phyloP scores from a whole-genome alignment of 2,888 invertebrate species.

The Onthophagus sagittarius region DNA sequence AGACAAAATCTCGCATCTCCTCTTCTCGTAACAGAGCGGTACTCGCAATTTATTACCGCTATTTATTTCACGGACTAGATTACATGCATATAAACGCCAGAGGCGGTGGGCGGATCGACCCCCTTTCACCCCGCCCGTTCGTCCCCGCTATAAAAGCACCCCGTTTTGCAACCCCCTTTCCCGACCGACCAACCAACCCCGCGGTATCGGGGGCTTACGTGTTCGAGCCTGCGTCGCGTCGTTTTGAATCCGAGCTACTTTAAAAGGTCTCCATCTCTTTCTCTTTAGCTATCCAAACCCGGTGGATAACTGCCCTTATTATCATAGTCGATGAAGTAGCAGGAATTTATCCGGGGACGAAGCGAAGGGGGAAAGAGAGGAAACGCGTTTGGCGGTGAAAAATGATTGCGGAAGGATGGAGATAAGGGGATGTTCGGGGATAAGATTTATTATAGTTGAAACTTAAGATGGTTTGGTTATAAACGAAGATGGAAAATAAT shows the following conservation, averaged over 20 bases:
- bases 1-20: no score
- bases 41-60: conserved; percentile 63
- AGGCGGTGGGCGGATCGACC: conserved; percentile 29
- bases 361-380: background rate
- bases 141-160: background rate
- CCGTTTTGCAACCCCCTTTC: conserved; percentile 16
- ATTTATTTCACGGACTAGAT: conserved; percentile 57
- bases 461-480: background rate
- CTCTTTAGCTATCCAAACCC: no score
- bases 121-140: conserved; percentile 17
- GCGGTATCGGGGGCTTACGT: conserved; percentile 1
- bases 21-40: background rate
- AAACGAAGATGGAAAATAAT: background rate
- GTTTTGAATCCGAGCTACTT: no score
- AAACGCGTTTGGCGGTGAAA: background rate
- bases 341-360: background rate
- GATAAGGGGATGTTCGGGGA: background rate
- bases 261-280: no score
- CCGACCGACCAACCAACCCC: conserved; percentile 1
- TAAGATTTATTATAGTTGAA: background rate
- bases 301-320: conserved; percentile 4
- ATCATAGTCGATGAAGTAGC: conserved; percentile 9
- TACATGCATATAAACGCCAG: conserved; percentile 51
- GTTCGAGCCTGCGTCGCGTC: background rate
- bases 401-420: background rate